Conservation (phyloP, 64 coral and sea anemone species). For the Actinia tenebrosa region DNA sequence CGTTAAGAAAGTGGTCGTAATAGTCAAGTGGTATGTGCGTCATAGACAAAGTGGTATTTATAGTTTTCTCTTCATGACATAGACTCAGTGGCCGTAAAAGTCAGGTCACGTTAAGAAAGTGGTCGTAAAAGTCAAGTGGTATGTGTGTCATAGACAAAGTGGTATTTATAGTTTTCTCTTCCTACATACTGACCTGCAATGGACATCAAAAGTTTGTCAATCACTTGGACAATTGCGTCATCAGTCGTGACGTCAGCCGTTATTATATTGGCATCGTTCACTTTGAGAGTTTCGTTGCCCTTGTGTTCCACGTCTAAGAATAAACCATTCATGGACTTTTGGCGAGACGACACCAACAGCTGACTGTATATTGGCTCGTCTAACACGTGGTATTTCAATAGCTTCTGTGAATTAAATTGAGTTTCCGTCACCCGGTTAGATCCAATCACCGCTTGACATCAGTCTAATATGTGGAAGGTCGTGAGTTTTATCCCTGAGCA, state of each 20-base stretch:
- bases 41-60: neutral
- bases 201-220: conserved; percentile 70
- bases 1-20: neutral
- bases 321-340: conserved; percentile 24
- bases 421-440: neutral
- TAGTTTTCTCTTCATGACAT: neutral
- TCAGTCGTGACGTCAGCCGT: conserved; percentile 44
- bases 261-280: conserved; percentile 65
- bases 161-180: neutral
- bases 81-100: neutral
- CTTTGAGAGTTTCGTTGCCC: conserved; percentile 6
- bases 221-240: conserved; percentile 60
- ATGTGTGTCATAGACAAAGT: neutral
- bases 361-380: conserved; percentile 51
- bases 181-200: conserved; percentile 39
- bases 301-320: conserved; percentile 40
- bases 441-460: no score
- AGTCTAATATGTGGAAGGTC: no score
- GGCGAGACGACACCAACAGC: conserved; percentile 35
- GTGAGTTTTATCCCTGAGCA: no score
- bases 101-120: neutral
- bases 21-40: neutral
- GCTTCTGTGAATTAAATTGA: conserved; percentile 24
- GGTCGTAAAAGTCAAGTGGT: neutral
- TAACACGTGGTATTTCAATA: conserved; percentile 70